Percentiles rank a stretch among this genome's conserved stretches.
phyloP scores from a whole-genome alignment of 2,888 invertebrate genomes.

The Nomada flava region DNA sequence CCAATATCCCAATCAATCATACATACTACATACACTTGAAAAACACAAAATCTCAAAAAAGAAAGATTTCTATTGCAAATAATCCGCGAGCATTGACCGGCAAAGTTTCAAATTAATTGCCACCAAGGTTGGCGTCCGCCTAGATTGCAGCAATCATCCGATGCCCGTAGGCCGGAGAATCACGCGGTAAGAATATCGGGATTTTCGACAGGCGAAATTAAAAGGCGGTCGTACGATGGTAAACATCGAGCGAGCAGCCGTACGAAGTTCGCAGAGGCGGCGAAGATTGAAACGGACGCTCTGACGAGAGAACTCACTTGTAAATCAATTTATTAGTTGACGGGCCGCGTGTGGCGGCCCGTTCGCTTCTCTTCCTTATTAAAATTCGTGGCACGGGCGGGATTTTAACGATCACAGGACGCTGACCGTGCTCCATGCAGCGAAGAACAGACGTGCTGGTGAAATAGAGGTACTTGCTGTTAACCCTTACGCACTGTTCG shows the following conservation, averaged over 20 bases:
- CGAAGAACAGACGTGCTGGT: slow-evolving; percentile 6
- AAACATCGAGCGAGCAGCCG: slow-evolving; percentile 13
- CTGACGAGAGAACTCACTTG: slow-evolving; percentile 37
- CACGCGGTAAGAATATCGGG: slow-evolving; percentile 40
- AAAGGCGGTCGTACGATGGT: slow-evolving; percentile 18
- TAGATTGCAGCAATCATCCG: slow-evolving; percentile 8
- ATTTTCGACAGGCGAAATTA: slow-evolving; percentile 30
- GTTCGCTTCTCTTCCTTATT: slow-evolving; percentile 34
- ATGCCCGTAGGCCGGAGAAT: slow-evolving; percentile 53
- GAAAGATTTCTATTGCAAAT: too few relatives aligned
- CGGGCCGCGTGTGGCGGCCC: slow-evolving; percentile 27
- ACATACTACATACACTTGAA: too few relatives aligned
- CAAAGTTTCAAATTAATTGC: slow-evolving; percentile 5
- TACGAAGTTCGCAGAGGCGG: slow-evolving; percentile 5
- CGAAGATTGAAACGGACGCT: slow-evolving; percentile 42
- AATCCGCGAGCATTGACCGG: neutral
- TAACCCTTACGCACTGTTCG: neutral
- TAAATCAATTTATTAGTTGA: slow-evolving; percentile 57
- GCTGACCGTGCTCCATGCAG: neutral
- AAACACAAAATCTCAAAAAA: too few relatives aligned
- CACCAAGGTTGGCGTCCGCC: neutral
- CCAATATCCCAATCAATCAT: too few relatives aligned
- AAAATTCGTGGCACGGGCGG: slow-evolving; percentile 50
- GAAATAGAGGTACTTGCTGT: slow-evolving; percentile 30
- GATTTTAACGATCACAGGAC: slow-evolving; percentile 51